Conservation (phyloP, 2,888 invertebrate species). For the Trimorus sp. region DNA sequence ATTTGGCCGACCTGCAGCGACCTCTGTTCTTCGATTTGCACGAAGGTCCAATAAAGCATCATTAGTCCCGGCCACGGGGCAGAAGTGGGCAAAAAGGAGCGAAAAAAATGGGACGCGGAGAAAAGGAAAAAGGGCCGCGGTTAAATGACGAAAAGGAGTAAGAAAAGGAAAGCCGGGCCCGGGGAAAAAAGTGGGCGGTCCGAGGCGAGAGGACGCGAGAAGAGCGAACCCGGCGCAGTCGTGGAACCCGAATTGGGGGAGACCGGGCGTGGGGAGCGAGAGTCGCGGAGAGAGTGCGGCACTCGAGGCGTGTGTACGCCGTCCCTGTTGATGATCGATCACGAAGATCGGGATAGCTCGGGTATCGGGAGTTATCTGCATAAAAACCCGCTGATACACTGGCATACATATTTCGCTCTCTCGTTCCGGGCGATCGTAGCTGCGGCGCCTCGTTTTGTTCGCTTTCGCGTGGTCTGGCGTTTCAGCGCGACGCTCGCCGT, state of each 20-base stretch:
- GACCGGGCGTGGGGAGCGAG: slow-evolving; percentile 65
- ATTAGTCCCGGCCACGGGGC: slow-evolving; percentile 31
- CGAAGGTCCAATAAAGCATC: slow-evolving; percentile 51
- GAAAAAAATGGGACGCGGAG: not conserved
- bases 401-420: slow-evolving; percentile 68
- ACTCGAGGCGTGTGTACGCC: slow-evolving; percentile 54
- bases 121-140: not conserved
- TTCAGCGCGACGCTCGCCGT: slow-evolving; percentile 40
- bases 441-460: slow-evolving; percentile 60
- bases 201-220: slow-evolving; percentile 4
- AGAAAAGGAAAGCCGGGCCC: slow-evolving; percentile 13
- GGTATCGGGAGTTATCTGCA: slow-evolving; percentile 58
- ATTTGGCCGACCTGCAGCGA: slow-evolving; percentile 22
- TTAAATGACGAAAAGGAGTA: slow-evolving; percentile 13
- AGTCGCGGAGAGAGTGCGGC: slow-evolving; percentile 61
- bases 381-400: slow-evolving; percentile 72
- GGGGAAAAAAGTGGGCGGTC: not conserved
- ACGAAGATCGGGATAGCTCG: slow-evolving; percentile 62
- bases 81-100: not conserved
- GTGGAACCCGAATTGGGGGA: slow-evolving; percentile 70
- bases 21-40: slow-evolving; percentile 41
- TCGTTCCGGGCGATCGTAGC: slow-evolving; percentile 70
- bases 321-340: slow-evolving; percentile 69
- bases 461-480: slow-evolving; percentile 23
- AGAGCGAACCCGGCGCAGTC: slow-evolving; percentile 41